These are phyloP conservation scores for Caenorhabditis afra DNA, from an alignment of 2,888 invertebrate genomes.

Conservation along the genomic window DNA sequence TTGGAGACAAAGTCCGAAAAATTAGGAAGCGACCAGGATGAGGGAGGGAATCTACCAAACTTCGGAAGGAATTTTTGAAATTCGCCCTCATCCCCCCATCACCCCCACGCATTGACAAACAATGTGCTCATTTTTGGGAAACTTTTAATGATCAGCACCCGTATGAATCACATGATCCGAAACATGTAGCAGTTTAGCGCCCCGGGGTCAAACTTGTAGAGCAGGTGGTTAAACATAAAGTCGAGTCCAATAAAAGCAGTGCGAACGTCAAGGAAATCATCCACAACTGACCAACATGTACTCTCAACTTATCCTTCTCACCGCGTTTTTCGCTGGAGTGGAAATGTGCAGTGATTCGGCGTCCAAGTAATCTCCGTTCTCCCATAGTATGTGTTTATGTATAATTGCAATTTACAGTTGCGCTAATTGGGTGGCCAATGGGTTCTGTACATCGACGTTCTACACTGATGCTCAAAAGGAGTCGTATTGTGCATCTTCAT, in stretches of 20 bases:
- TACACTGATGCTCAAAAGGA: constrained; percentile 38
- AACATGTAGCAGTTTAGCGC: constrained; percentile 12
- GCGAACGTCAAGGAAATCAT: not conserved
- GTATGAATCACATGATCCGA: constrained; percentile 11
- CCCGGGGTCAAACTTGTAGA: constrained; percentile 1
- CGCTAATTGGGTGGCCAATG: constrained; percentile 41
- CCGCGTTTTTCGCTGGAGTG: not conserved
- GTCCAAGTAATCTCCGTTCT: constrained; percentile 2
- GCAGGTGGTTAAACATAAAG: constrained; percentile 12
- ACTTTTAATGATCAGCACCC: constrained; percentile 18
- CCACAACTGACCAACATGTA: not conserved
- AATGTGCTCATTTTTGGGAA: not conserved
- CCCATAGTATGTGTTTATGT: not conserved
- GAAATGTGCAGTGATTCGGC: constrained; percentile 30
- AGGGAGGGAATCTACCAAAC: too few relatives aligned
- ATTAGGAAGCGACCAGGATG: not conserved
- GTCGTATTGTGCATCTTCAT: constrained; percentile 22
- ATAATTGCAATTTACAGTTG: constrained; percentile 21
- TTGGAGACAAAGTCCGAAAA: not conserved
- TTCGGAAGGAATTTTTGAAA: not conserved
- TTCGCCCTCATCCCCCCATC: not conserved
- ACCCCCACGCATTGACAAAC: not conserved
- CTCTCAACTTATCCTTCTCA: not conserved
- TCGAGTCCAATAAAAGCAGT: constrained; percentile 2
- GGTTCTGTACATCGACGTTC: constrained; percentile 34